A percentile compares a stretch with the other conserved stretches of the same genome.
Conservation (phyloP, 2,797 vertebrate species). For the Cetoscarus ocellatus region DNA sequence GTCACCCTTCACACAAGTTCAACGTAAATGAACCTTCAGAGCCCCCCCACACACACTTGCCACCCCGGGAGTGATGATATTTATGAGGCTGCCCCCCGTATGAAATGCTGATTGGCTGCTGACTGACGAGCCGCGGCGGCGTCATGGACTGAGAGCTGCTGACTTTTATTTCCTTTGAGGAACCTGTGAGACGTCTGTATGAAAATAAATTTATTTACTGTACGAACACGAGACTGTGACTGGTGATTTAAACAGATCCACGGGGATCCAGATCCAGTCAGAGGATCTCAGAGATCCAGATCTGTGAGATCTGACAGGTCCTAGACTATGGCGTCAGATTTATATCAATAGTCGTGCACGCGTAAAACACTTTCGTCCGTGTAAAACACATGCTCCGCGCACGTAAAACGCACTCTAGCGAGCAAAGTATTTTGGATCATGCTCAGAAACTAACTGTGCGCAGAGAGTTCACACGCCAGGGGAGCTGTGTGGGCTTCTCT, state of each 20-base stretch:
- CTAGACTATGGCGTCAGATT: no score
- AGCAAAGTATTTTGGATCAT: no score
- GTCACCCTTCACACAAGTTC: constrained; percentile 90
- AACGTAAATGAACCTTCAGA: constrained; percentile 88
- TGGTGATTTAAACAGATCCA: not conserved
- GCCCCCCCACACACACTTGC: not conserved
- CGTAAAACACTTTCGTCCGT: no score
- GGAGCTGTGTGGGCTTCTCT: no score
- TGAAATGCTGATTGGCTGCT: constrained; percentile 22
- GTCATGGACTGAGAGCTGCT: constrained; percentile 30
- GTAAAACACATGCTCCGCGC: no score
- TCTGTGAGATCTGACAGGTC: no score
- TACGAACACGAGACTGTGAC: constrained; percentile 20
- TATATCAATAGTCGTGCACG: no score
- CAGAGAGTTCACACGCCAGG: no score
- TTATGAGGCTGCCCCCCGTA: constrained; percentile 61
- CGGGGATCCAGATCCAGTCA: no score
- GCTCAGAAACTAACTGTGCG: no score
- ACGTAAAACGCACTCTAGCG: no score
- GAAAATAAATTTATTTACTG: constrained; percentile 83
- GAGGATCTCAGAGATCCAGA: no score
- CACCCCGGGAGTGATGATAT: constrained; percentile 46
- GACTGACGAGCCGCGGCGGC: constrained; percentile 21
- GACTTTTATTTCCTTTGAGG: constrained; percentile 48
- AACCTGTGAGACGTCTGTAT: constrained; percentile 58